Conservation (phyloP, 1,140 invertebrate species). For the Drosophila seguyi region DNA sequence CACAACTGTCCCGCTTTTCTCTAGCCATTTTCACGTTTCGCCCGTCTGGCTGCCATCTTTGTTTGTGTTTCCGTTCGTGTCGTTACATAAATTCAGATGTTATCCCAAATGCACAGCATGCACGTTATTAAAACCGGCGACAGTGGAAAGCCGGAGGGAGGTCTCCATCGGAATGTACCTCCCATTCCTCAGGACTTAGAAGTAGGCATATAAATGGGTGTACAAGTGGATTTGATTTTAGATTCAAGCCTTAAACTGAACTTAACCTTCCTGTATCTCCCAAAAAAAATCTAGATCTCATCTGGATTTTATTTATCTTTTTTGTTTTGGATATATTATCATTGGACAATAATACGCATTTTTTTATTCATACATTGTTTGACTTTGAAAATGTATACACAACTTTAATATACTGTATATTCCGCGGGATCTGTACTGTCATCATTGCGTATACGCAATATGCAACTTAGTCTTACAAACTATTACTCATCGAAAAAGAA, state of each 20-base stretch:
- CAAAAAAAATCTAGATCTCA: neutral
- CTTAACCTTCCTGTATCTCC: neutral
- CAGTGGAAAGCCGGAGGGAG: slow-evolving; percentile 38
- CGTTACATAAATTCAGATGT: slow-evolving; percentile 85
- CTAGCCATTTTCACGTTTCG: slow-evolving; percentile 42
- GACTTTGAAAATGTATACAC: neutral
- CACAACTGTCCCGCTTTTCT: slow-evolving; percentile 7
- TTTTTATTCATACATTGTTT: no score
- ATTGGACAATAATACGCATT: no score
- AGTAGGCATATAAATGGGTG: neutral
- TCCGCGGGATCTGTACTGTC: neutral
- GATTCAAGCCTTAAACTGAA: neutral
- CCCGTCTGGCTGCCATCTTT: slow-evolving; percentile 73
- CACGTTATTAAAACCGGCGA: slow-evolving; percentile 78
- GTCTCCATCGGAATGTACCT: neutral
- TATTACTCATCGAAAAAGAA: neutral
- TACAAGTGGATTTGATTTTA: neutral
- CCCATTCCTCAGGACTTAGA: neutral
- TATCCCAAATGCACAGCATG: slow-evolving; percentile 83
- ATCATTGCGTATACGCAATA: slow-evolving; percentile 33
- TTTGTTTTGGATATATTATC: no score
- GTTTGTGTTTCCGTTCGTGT: slow-evolving; percentile 57
- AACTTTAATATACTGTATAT: neutral
- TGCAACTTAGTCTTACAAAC: neutral
- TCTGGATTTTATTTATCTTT: neutral